phyloP scores from a whole-genome alignment of 2,888 invertebrate genomes.

The Automeris io region DNA sequence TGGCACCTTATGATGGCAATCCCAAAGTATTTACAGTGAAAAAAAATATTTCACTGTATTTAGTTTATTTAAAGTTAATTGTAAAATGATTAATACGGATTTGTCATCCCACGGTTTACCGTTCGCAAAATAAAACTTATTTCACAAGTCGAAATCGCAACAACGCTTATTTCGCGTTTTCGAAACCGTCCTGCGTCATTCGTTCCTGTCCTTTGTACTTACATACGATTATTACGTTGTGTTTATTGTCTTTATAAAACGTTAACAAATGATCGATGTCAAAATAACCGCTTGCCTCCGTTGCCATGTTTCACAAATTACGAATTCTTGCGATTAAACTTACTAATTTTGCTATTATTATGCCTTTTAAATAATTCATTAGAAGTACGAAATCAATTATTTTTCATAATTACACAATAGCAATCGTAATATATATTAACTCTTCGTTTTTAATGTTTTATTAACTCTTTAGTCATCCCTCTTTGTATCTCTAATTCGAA shows the following conservation, averaged over 20 bases:
- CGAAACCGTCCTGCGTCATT: constrained; percentile 72
- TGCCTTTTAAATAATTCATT: neutral
- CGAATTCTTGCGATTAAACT: constrained; percentile 6
- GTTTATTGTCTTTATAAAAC: constrained; percentile 31
- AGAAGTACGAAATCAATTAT: neutral
- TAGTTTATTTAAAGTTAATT: too few species aligned
- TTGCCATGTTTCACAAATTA: constrained; percentile 6
- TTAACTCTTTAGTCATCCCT: too few species aligned
- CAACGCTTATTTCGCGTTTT: constrained; percentile 73
- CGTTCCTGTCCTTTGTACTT: constrained; percentile 54
- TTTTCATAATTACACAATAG: too few species aligned
- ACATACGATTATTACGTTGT: constrained; percentile 29
- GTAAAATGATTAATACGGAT: constrained; percentile 56
- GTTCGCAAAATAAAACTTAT: constrained; percentile 63
- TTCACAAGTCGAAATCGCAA: constrained; percentile 72
- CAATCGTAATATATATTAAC: too few species aligned
- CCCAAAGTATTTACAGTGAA: too few species aligned
- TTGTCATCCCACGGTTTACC: constrained; percentile 71
- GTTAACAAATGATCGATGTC: constrained; percentile 11
- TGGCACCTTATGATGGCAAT: too few species aligned
- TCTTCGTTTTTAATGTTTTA: too few species aligned
- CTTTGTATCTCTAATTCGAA: too few species aligned
- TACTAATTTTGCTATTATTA: constrained; percentile 7
- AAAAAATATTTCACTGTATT: too few species aligned
- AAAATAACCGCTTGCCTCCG: constrained; percentile 8